These are phyloP conservation scores for Staurois parvus DNA, from an alignment of 2,797 vertebrate genomes.

Conservation along the genomic window DNA sequence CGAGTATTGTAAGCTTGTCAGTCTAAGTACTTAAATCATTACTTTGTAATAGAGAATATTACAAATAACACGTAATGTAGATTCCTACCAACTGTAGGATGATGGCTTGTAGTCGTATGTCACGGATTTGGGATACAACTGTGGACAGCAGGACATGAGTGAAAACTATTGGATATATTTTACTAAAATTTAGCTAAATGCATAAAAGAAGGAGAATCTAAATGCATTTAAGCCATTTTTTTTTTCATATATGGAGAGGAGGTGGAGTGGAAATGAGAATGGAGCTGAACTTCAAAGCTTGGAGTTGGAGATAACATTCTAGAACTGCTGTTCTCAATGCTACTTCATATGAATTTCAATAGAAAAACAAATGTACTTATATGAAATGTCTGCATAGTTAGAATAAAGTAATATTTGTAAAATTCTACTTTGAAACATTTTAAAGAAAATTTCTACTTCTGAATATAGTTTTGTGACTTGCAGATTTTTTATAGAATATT, in stretches of 20 bases:
- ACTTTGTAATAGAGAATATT: not conserved
- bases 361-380: too few species aligned
- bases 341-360: too few species aligned
- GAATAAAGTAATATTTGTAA: too few species aligned
- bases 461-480: too few species aligned
- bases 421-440: too few species aligned
- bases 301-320: not conserved
- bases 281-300: not conserved
- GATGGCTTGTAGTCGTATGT: constrained; percentile 19
- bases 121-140: constrained; percentile 18
- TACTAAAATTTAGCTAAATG: not conserved
- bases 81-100: constrained; percentile 4
- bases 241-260: too few species aligned
- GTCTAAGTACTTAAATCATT: constrained; percentile 24
- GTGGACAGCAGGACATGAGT: constrained; percentile 20
- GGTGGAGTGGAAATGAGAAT: not conserved
- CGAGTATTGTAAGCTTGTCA: constrained; percentile 16
- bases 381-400: too few species aligned
- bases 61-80: constrained; percentile 27
- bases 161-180: not conserved
- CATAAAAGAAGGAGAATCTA: not conserved
- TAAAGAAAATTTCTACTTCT: too few species aligned
- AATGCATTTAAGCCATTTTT: not conserved
- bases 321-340: not conserved
- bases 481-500: too few species aligned